Conservation (phyloP, 1,140 invertebrate species). For the Camponotus vicinus region DNA sequence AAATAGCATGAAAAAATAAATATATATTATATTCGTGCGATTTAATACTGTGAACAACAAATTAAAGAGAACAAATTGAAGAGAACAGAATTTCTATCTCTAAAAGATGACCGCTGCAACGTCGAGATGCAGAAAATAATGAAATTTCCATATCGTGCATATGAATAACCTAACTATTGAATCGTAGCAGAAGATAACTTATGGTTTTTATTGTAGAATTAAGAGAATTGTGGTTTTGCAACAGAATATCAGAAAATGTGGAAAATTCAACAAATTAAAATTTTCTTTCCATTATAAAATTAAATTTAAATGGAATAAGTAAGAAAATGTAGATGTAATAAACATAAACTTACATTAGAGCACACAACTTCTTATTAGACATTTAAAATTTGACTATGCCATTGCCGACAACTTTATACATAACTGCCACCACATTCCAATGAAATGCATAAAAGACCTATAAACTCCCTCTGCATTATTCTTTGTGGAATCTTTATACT, state of each 20-base stretch:
- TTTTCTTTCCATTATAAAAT: neutral
- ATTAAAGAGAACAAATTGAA: neutral
- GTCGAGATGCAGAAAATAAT: neutral
- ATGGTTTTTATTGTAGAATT: neutral
- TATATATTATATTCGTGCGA: neutral
- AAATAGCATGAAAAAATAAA: neutral
- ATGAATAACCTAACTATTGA: neutral
- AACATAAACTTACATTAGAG: neutral
- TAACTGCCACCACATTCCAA: conserved; percentile 36
- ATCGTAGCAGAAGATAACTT: neutral
- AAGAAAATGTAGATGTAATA: neutral
- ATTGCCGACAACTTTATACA: conserved; percentile 7
- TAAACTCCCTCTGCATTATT: conserved; percentile 51
- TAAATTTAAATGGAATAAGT: neutral
- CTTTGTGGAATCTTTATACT: conserved; percentile 52
- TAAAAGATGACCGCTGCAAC: conserved; percentile 12
- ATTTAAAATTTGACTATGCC: neutral
- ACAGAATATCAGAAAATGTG: neutral
- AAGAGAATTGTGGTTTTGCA: neutral
- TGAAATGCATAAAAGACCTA: conserved; percentile 58
- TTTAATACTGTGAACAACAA: neutral
- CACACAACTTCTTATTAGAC: neutral
- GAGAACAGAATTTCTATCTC: conserved; percentile 1
- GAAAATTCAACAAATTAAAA: neutral
- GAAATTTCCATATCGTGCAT: conserved; percentile 6